Percentiles rank a stretch among this genome's conserved stretches.
These are phyloP conservation scores for Leucozona laternaria DNA, from an alignment of 2,888 invertebrate species.

Conservation along the genomic window DNA sequence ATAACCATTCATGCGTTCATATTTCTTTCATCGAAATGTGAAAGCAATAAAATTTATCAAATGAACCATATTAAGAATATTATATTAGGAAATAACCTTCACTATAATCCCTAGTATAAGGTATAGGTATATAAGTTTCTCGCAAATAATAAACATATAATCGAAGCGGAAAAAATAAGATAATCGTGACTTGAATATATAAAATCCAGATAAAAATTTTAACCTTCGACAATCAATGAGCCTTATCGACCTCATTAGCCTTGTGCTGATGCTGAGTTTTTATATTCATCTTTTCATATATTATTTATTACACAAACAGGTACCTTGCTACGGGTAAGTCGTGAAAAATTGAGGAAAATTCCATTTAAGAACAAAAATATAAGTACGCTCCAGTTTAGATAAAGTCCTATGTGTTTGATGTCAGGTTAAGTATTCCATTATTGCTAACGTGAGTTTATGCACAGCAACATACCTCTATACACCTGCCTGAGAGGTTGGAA, in stretches of 20 bases:
- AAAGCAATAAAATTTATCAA: conserved; percentile 50
- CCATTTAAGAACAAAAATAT: conserved; percentile 32
- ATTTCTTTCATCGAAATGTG: background rate
- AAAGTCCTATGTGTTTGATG: conserved; percentile 23
- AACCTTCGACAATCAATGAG: conserved; percentile 58
- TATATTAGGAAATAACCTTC: background rate
- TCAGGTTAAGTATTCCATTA: conserved; percentile 55
- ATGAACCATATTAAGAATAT: conserved; percentile 47
- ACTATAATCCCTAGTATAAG: conserved; percentile 24
- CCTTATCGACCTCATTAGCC: conserved; percentile 63
- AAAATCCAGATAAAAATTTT: background rate
- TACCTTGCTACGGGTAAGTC: background rate
- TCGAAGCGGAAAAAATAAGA: conserved; percentile 33
- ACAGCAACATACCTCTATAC: conserved; percentile 30
- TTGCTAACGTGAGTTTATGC: conserved; percentile 70
- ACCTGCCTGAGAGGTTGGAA: background rate
- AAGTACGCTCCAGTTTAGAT: conserved; percentile 10
- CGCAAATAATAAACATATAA: conserved; percentile 29
- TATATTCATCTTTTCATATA: background rate
- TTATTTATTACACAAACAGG: background rate
- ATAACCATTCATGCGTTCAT: conserved; percentile 27
- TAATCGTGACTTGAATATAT: conserved; percentile 66
- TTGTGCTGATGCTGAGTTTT: background rate
- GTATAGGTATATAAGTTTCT: background rate
- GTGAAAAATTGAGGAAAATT: conserved; percentile 50